A percentile compares a stretch with the other conserved stretches of the same genome.
Evolutionary conservation across 2,888 invertebrate species (phyloP).

Genomic region (Tubulanus polymorphus): DNA sequence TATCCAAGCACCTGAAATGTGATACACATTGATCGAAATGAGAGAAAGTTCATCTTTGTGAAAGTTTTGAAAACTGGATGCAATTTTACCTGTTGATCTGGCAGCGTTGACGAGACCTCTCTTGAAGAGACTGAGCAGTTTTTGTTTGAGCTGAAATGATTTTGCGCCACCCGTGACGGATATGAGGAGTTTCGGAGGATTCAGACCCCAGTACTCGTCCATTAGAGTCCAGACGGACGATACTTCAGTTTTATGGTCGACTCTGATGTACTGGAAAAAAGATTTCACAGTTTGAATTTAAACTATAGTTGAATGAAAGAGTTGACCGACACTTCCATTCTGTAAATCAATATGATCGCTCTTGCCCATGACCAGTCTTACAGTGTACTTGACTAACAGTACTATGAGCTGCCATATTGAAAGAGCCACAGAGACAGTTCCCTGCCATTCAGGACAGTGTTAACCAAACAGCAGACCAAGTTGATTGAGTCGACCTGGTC

Average conservation of each 20-base stretch:
- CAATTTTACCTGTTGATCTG: not conserved
- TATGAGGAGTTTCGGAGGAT: slow-evolving; percentile 47
- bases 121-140: slow-evolving; percentile 19
- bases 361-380: too few species aligned
- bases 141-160: slow-evolving; percentile 42
- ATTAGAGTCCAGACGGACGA: slow-evolving; percentile 41
- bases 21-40: not conserved
- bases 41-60: not conserved
- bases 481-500: not conserved
- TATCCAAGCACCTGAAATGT: slow-evolving; percentile 50
- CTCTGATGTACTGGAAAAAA: slow-evolving; percentile 37
- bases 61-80: slow-evolving; percentile 20
- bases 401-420: not conserved
- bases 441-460: too few species aligned
- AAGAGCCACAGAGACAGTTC: too few species aligned
- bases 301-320: not conserved
- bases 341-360: too few species aligned
- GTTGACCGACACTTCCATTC: too few species aligned
- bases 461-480: slow-evolving; percentile 9
- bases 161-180: slow-evolving; percentile 54
- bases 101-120: not conserved
- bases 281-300: not conserved
- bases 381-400: not conserved
- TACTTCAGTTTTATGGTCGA: slow-evolving; percentile 28
- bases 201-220: slow-evolving; percentile 42